Evolutionary conservation across 92 coral and sea anemone genomes (phyloP), one percentile per base, ranked within the genome.

Genomic region (Palythoa grandis): DNA sequence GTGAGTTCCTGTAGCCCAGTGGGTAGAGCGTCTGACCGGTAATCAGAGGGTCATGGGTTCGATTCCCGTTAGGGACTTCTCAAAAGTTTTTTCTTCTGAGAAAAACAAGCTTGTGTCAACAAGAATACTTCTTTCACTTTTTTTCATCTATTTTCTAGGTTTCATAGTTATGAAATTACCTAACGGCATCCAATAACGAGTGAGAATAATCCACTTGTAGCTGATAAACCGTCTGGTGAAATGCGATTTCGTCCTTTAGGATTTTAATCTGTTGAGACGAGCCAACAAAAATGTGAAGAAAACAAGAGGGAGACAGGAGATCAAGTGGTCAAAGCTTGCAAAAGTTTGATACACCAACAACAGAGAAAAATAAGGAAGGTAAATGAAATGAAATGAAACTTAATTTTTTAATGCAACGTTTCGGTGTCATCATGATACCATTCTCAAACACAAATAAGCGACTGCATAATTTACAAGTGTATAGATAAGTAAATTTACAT

Each of bases 151-250:
- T 67, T 67, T 14, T 67, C 72, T 14, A 67, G 12, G 35, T 29
- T 29, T 29, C 35, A 29, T 29, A 29, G 35, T 29, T 29, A 29
- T 43, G 9, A 40, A 40, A 35, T 83, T 88, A 91, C 98, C 98
- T 92, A 8, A 94, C 91, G 22, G 95, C 91, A 54, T 91, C 89
- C 67, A 94, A 82, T 52, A 94, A 91, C 3, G 98, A 88, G 17
- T 90, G 89, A 3, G 88, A 88, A 74, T 94, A 94, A 57, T 92
- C 91, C 3, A 83, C 88, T 52, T 94, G 98, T 52, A 91, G 76
- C 70, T 94, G 92, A 74, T 94, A 94, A 57, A 94, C 92, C 61
- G 88, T 60, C 79, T 87, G 98, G 74, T 94, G 98, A 58, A 90
- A 94, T 11, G 89, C 65, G 7, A 94, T 79, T 68, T 94, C 98